Evolutionary conservation across 2,888 invertebrate species (phyloP), one percentile per base, ranked within the genome.

Genomic region (Tachina grossa): DNA sequence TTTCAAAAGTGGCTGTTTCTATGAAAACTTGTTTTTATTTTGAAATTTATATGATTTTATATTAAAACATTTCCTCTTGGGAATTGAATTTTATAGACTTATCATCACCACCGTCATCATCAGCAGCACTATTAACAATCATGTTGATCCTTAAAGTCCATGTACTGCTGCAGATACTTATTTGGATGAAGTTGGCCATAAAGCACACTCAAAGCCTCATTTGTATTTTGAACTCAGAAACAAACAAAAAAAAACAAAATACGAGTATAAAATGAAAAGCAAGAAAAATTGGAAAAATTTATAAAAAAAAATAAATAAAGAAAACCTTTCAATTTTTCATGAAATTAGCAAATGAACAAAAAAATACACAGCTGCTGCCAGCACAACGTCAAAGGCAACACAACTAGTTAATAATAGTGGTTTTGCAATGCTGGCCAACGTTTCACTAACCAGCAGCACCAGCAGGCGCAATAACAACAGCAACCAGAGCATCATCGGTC

Each of bases 271-370:
- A 51, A 51, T 51, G n/a, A 49, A n/a, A n/a, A 1, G 10, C 5
- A 61, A 74, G 61, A 68, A 63, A 51, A 53, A 13, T 19, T 22
- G 39, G 9, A 68, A 51, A 47, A 41, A 53, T 43, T 1, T 16
- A 19, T 2, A 74, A 66, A 59, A 49, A 57, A 16, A 59, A 43
- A 68, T 66, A 61, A 71, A 47, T 55, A 63, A 22, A 14, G 51
- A 83, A 83, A 85, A 77, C 59, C 66, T 74, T 75, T 79, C 2
- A 82, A 78, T 78, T 83, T 85, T 85, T 79, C 78, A 85, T 85
- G 65, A 79, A 85, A 77, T 75, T 81, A 80, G 76, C 76, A 81
- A 76, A 76, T 72, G 72, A 84, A 79, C 53, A 71, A 75, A 77
- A 75, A 39, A 41, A 13, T 51, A 16, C 49, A 49, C 57, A 81